Conservation (phyloP, 1,140 invertebrate species). For the Aricia agestis region DNA sequence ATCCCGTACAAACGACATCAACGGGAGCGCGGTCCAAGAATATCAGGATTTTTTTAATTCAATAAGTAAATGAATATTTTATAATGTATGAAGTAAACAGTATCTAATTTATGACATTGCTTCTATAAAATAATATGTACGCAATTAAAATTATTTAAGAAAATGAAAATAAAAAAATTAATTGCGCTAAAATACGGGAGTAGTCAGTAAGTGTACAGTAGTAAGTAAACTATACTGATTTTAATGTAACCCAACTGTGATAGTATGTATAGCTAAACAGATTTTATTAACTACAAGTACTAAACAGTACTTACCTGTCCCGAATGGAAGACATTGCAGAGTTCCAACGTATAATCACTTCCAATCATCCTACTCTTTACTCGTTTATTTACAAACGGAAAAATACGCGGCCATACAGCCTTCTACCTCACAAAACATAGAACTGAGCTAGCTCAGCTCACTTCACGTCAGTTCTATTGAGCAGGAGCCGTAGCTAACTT, state of each 20-base stretch:
- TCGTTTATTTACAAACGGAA: slow-evolving; percentile 27
- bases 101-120: too few species aligned
- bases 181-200: too few species aligned
- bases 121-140: too few species aligned
- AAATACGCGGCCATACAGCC: slow-evolving; percentile 43
- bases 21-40: slow-evolving; percentile 31
- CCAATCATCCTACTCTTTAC: slow-evolving; percentile 78
- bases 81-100: too few species aligned
- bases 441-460: slow-evolving; percentile 48
- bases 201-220: too few species aligned
- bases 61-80: too few species aligned
- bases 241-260: not conserved
- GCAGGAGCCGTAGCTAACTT: slow-evolving; percentile 52
- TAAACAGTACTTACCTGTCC: slow-evolving; percentile 80
- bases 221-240: not conserved
- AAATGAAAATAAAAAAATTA: too few species aligned
- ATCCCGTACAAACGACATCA: slow-evolving; percentile 48
- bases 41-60: not conserved
- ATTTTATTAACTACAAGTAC: too few species aligned
- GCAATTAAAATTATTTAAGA: too few species aligned
- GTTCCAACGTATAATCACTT: slow-evolving; percentile 89
- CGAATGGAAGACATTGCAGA: slow-evolving; percentile 92
- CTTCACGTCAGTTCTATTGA: slow-evolving; percentile 39
- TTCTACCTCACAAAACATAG: slow-evolving; percentile 27
- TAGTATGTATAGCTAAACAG: too few species aligned